A percentile compares a stretch with the other conserved stretches of the same genome.
Conservation (phyloP, 2,888 invertebrate species). For the Cyaniris semiargus region DNA sequence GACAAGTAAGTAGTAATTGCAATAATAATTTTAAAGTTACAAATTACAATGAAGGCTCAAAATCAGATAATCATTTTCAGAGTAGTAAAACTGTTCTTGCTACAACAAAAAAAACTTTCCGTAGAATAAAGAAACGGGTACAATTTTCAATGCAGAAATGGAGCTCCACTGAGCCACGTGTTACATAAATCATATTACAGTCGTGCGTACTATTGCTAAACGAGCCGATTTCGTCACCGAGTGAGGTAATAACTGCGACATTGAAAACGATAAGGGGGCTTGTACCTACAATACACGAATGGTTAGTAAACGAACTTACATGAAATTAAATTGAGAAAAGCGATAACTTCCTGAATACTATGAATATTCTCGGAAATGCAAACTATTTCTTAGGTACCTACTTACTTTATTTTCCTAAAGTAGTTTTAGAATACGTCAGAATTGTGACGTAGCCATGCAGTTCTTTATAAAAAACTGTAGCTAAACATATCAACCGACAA, state of each 20-base stretch:
- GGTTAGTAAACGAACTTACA: not conserved
- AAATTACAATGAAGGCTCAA: not conserved
- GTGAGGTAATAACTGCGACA: slow-evolving; percentile 26
- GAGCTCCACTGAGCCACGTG: not conserved
- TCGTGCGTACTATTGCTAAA: slow-evolving; percentile 24
- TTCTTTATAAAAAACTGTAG: not conserved
- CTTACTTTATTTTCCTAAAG: not conserved
- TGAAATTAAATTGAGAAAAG: not conserved
- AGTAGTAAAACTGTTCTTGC: too few relatives aligned
- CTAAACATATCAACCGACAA: not conserved
- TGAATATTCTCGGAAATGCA: not conserved
- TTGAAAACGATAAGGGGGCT: slow-evolving; percentile 23
- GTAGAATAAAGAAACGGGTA: not conserved
- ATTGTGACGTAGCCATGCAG: not conserved
- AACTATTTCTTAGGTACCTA: not conserved
- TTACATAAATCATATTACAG: slow-evolving; percentile 15
- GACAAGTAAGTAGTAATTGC: not conserved
- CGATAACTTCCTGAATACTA: not conserved
- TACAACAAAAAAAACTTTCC: not conserved
- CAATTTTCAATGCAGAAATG: not conserved
- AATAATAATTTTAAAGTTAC: not conserved
- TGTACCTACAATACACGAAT: not conserved
- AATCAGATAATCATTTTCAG: not conserved
- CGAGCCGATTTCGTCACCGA: slow-evolving; percentile 25
- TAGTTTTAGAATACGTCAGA: not conserved